Evolutionary conservation across 2,113 vertebrate genomes (phyloP), one percentile per base, ranked within the genome.

Genomic region (Chaetodon trifascialis): DNA sequence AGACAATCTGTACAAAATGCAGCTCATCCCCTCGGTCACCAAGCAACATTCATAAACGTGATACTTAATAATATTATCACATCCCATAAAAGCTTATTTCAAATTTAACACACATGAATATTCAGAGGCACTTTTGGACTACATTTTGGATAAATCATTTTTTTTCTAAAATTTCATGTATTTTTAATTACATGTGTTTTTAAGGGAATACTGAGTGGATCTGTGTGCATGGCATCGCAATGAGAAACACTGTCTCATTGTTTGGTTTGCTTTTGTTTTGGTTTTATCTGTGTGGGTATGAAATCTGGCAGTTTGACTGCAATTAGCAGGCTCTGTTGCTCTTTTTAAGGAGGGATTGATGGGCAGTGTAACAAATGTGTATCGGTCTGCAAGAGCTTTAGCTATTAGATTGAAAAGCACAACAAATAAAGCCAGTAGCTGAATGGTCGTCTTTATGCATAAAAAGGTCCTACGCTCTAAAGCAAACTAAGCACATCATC

Each of bases 1-100:
- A 14, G 88, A 91, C 87, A 90, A 90, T 93, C 88, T 86, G 55
- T 83, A 55, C 62, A 76, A 85, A 82, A 77, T 62, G 51, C 42
- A 47, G 30, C 63, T 83, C 63, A 69, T 62, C 44, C 66, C 70
- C 42, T 89, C 49, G 44, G 21, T 60, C 40, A 56, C 55, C 54
- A 84, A 40, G 5, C 34, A 40, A 59, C 34, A 51, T 11, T 51
- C 58, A 67, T 44, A 49, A 54, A 77, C 38, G 52, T 38, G 44
- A 80, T 59, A 76, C 78, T 51, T 66, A 69, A 83, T 70, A 68
- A 69, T 83, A 34, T 19, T 36, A 60, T 62, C 66, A 79, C 60
- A 59, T 65, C 46, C 14, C 70, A 73, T 73, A 80, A 49, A 65
- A 59, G 34, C 11, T 54, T 42, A 70, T 81, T 75, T 73, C 15